A percentile compares a stretch with the other conserved stretches of the same genome.
Evolutionary conservation across 2,888 invertebrate genomes (phyloP).

Genomic region (Limenitis camilla): DNA sequence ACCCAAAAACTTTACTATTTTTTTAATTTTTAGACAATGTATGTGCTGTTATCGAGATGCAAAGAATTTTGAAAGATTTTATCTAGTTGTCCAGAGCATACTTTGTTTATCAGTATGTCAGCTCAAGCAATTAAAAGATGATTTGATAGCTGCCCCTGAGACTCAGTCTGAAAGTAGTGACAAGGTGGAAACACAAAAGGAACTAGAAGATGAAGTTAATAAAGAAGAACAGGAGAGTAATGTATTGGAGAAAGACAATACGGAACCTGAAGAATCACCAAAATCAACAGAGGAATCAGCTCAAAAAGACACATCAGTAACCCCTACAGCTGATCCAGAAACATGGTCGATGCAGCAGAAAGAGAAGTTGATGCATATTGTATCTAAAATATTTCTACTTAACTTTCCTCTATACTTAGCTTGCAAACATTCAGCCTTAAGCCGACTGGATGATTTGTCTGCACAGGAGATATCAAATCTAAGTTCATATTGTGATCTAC

Average conservation of each 20-base stretch:
- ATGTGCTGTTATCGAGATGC: conserved; percentile 95
- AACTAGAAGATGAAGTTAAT: conserved; percentile 37
- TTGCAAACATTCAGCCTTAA: conserved; percentile 87
- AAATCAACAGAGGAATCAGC: conserved; percentile 26
- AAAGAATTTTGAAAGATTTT: conserved; percentile 94
- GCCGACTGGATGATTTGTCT: conserved; percentile 86
- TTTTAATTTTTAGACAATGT: conserved; percentile 83
- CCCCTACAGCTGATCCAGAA: conserved; percentile 50
- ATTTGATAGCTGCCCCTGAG: conserved; percentile 62
- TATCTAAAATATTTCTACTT: conserved; percentile 89
- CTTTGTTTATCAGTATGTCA: conserved; percentile 88
- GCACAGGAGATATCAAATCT: conserved; percentile 88
- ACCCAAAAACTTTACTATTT: conserved; percentile 10
- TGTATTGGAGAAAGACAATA: conserved; percentile 33
- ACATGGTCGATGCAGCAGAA: conserved; percentile 88
- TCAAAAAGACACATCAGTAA: conserved; percentile 27
- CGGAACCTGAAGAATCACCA: conserved; percentile 35
- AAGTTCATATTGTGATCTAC: conserved; percentile 90
- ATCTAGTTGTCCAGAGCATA: conserved; percentile 90
- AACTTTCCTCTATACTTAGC: conserved; percentile 93
- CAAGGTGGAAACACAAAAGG: conserved; percentile 41
- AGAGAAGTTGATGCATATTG: conserved; percentile 90
- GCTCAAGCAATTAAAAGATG: conserved; percentile 81
- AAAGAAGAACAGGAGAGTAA: conserved; percentile 37
- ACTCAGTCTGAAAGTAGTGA: conserved; percentile 36